These are phyloP conservation scores for Dendrocopos noguchii DNA, from an alignment of 2,113 vertebrate genomes.

Conservation along the genomic window DNA sequence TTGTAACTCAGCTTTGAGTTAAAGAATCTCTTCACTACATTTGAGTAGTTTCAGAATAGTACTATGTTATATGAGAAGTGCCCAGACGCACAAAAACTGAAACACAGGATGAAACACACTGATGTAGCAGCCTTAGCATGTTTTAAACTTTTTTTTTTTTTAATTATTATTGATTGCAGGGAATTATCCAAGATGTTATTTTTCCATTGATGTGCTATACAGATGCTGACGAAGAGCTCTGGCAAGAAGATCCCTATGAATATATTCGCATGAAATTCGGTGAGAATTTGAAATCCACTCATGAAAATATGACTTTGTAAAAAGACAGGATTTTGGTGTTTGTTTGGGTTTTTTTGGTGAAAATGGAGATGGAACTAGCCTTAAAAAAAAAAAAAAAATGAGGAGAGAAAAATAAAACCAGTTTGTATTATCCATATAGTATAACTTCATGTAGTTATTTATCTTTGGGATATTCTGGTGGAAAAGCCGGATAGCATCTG, in stretches of 20 bases:
- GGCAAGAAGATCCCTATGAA: slow-evolving; percentile 98
- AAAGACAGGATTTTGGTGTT: background rate
- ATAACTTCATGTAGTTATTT: background rate
- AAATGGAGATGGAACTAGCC: background rate
- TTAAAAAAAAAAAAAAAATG: background rate
- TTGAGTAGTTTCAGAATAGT: background rate
- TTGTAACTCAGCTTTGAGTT: background rate
- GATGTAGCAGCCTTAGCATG: background rate
- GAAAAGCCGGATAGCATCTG: background rate
- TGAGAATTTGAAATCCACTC: slow-evolving; percentile 61
- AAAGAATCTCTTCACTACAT: background rate
- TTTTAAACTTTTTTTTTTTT: background rate
- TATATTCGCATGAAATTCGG: slow-evolving; percentile 99
- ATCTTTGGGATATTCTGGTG: background rate
- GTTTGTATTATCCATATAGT: background rate
- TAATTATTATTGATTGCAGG: slow-evolving; percentile 56
- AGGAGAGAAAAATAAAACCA: background rate
- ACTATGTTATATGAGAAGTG: background rate
- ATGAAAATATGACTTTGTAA: background rate
- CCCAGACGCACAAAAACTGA: background rate
- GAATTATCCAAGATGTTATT: slow-evolving; percentile 87
- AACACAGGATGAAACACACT: background rate
- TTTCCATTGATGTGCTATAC: slow-evolving; percentile 98
- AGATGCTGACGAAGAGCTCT: slow-evolving; percentile 97
- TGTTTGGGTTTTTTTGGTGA: background rate